A percentile compares a stretch with the other conserved stretches of the same genome.
Conservation (phyloP, 1,140 invertebrate species). For the Lepidurus arcticus region DNA sequence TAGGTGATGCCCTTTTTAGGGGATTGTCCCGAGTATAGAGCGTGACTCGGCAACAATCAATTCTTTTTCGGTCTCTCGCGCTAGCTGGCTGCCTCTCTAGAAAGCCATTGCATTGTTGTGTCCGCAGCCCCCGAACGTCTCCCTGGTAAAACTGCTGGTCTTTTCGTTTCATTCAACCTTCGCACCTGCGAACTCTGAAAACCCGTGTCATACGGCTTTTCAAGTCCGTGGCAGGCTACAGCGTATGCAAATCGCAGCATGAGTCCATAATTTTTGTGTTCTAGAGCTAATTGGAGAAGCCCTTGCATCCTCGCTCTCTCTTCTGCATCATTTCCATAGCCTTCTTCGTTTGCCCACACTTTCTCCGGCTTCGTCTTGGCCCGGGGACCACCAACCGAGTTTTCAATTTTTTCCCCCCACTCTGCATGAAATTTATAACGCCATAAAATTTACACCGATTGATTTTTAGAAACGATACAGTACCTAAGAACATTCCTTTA, state of each 20-base stretch:
- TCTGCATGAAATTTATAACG: background rate
- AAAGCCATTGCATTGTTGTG: background rate
- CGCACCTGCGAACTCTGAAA: background rate
- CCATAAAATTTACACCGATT: conserved; percentile 7
- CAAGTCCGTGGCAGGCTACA: background rate
- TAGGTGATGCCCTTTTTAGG: too few species aligned
- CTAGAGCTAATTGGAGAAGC: background rate
- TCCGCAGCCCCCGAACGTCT: background rate
- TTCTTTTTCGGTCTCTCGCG: background rate
- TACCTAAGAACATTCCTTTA: background rate
- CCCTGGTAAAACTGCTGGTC: background rate
- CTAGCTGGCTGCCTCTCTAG: background rate
- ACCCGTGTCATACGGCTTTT: background rate
- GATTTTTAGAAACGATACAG: background rate
- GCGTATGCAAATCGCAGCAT: background rate
- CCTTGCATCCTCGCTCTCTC: background rate
- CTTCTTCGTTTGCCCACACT: too few species aligned
- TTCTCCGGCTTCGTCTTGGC: background rate
- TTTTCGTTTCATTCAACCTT: background rate
- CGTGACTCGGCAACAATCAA: background rate
- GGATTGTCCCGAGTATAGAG: background rate
- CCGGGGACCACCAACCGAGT: background rate
- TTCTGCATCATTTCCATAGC: background rate
- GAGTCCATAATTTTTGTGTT: background rate
- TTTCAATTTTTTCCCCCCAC: background rate